A percentile compares a stretch with the other conserved stretches of the same genome.
Evolutionary conservation across 1,140 invertebrate genomes (phyloP).

Genomic region (Cyphomyrmex costatus): DNA sequence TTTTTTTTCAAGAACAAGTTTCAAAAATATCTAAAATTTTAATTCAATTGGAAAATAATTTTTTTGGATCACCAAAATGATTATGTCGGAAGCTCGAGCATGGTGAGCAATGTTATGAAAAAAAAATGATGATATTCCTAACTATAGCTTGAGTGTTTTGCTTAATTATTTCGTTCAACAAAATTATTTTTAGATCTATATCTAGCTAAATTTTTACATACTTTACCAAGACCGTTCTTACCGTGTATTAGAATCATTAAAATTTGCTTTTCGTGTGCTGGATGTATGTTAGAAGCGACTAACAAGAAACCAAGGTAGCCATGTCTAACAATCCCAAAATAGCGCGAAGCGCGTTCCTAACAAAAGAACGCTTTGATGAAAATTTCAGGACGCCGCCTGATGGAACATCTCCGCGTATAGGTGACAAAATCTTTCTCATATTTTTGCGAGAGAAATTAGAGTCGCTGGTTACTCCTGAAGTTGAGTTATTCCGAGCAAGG

Average conservation of each 20-base stretch:
- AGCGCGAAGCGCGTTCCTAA: neutral
- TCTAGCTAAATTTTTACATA: too few species aligned
- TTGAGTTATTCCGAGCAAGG: neutral
- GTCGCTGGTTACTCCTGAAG: neutral
- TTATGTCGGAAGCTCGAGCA: too few species aligned
- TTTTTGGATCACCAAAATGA: too few species aligned
- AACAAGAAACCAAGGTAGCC: neutral
- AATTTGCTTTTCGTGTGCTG: neutral
- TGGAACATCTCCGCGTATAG: neutral
- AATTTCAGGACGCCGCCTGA: neutral
- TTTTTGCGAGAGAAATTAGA: slow-evolving; percentile 11
- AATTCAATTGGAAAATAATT: too few species aligned
- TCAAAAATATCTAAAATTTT: too few species aligned
- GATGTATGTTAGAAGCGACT: neutral
- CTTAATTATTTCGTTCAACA: too few species aligned
- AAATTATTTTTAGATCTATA: too few species aligned
- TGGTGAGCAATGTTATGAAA: too few species aligned
- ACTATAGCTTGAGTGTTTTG: too few species aligned
- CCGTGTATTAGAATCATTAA: neutral
- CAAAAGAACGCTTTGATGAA: neutral
- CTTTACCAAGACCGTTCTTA: too few species aligned
- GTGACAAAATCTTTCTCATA: neutral
- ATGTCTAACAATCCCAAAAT: neutral
- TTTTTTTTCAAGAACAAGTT: too few species aligned
- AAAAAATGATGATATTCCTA: too few species aligned